phyloP scores from a whole-genome alignment of 2,888 invertebrate genomes.

The Margaritifera margaritifera region DNA sequence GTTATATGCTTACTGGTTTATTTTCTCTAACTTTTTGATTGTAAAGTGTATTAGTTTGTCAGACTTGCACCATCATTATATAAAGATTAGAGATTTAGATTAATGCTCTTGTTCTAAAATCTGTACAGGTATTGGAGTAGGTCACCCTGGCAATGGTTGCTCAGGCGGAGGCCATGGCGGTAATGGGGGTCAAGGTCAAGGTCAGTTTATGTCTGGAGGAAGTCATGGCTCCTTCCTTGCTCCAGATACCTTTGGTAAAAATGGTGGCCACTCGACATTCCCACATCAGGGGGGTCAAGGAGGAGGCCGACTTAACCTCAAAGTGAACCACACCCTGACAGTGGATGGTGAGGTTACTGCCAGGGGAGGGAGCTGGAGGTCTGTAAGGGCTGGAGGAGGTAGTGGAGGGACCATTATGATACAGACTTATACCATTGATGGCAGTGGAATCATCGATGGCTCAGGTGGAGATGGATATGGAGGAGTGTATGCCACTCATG shows the following conservation, averaged over 20 bases:
- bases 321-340: slow-evolving; percentile 48
- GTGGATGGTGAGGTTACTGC: slow-evolving; percentile 15
- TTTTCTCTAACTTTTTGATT: too few species aligned
- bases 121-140: slow-evolving; percentile 39
- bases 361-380: slow-evolving; percentile 48
- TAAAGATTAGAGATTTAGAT: not conserved
- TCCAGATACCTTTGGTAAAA: slow-evolving; percentile 52
- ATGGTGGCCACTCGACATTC: slow-evolving; percentile 56
- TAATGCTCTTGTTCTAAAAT: not conserved
- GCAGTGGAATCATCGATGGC: slow-evolving; percentile 48
- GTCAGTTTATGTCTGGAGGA: slow-evolving; percentile 31
- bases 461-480: slow-evolving; percentile 52
- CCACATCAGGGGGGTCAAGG: slow-evolving; percentile 51
- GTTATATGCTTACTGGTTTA: too few species aligned
- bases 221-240: slow-evolving; percentile 49
- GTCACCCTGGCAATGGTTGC: slow-evolving; percentile 29
- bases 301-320: slow-evolving; percentile 48
- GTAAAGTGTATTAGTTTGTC: not conserved
- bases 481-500: slow-evolving; percentile 28
- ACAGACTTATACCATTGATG: slow-evolving; percentile 48
- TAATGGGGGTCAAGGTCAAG: slow-evolving; percentile 55
- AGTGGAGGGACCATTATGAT: slow-evolving; percentile 57
- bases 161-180: slow-evolving; percentile 61
- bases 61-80: not conserved
- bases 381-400: slow-evolving; percentile 55